Evolutionary conservation across 2,113 vertebrate species (phyloP).

Genomic region (Erpornis zantholeuca): DNA sequence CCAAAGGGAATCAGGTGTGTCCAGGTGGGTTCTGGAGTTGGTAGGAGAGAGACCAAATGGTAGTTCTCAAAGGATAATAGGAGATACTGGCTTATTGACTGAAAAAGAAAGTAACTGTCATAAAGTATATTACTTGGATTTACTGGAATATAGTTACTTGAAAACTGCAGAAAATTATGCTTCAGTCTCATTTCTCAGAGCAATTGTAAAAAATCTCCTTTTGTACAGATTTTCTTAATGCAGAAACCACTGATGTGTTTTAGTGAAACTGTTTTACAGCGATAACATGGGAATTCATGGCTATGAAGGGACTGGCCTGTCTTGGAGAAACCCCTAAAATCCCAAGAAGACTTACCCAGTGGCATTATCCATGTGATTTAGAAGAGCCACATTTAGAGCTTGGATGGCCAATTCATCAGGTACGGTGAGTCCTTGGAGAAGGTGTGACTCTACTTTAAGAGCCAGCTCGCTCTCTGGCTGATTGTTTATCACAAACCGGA

Average conservation of each 20-base stretch:
- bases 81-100: neutral
- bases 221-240: neutral
- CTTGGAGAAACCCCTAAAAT: neutral
- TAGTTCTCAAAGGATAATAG: neutral
- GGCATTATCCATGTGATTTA: conserved; percentile 77
- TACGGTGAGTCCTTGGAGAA: conserved; percentile 77
- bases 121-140: neutral
- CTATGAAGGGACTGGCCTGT: neutral
- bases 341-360: conserved; percentile 61
- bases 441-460: conserved; percentile 72
- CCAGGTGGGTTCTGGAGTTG: neutral
- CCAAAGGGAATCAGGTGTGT: neutral
- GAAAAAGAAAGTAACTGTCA: neutral
- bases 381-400: conserved; percentile 83
- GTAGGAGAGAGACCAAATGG: neutral
- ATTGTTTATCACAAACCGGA: conserved; percentile 74
- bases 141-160: neutral
- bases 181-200: neutral
- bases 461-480: conserved; percentile 78
- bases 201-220: neutral
- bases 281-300: neutral
- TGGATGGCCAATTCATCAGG: conserved; percentile 87
- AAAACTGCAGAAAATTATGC: neutral
- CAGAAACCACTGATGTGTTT: neutral
- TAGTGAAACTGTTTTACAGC: neutral